A percentile compares a stretch with the other conserved stretches of the same genome.
phyloP scores from a whole-genome alignment of 2,888 invertebrate genomes.

The Euzetes globulus region DNA sequence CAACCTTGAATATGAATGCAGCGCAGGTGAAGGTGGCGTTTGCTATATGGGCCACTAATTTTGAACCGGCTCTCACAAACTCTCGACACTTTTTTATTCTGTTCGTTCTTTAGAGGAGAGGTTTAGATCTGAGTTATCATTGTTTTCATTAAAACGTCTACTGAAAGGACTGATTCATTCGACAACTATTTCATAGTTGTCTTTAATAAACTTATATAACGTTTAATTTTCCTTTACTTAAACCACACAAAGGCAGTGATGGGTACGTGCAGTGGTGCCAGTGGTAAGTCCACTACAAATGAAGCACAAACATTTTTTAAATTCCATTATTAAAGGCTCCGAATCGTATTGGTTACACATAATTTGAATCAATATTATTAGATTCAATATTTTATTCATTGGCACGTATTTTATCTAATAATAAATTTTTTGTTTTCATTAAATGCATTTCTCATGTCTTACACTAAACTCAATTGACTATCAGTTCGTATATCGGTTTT shows the following conservation, averaged over 20 bases:
- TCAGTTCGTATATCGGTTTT: background rate
- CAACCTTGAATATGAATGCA: slow-evolving; percentile 15
- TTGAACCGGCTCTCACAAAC: slow-evolving; percentile 12
- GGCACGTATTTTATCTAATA: slow-evolving; percentile 13
- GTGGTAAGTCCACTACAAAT: background rate
- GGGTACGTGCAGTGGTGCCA: too few species aligned
- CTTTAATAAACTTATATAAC: too few species aligned
- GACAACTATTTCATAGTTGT: background rate
- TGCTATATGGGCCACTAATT: slow-evolving; percentile 17
- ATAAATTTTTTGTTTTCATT: slow-evolving; percentile 8
- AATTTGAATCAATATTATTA: background rate
- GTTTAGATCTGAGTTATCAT: background rate
- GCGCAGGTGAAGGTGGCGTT: slow-evolving; percentile 13
- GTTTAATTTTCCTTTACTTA: too few species aligned
- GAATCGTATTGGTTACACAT: background rate
- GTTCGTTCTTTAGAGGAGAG: background rate
- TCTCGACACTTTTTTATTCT: background rate
- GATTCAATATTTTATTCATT: slow-evolving; percentile 1
- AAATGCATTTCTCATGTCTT: background rate
- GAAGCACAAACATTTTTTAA: background rate
- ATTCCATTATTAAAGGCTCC: background rate
- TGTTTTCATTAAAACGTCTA: background rate
- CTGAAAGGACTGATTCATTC: background rate
- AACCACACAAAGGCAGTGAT: too few species aligned
- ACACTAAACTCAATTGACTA: background rate